A percentile compares a stretch with the other conserved stretches of the same genome.
These are phyloP conservation scores for Gandaritis pyraliata DNA, from an alignment of 2,888 invertebrate species.

Conservation along the genomic window DNA sequence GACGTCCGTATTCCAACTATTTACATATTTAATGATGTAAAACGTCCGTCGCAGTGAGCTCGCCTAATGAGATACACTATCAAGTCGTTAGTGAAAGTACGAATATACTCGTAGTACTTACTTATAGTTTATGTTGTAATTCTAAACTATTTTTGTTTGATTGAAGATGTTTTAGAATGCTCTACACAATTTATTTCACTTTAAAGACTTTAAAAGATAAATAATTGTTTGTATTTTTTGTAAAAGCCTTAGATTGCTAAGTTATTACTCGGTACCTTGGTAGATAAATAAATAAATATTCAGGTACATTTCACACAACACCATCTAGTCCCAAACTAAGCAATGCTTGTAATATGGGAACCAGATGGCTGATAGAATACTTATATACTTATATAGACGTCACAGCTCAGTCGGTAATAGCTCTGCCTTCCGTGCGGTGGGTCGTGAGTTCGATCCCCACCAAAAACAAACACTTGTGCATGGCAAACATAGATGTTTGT, in stretches of 20 bases:
- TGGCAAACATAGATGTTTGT: too few relatives aligned
- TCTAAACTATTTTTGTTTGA: slow-evolving; percentile 23
- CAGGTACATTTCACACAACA: too few relatives aligned
- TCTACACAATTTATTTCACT: slow-evolving; percentile 1
- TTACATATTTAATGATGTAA: slow-evolving; percentile 82
- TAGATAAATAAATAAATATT: too few relatives aligned
- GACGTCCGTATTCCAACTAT: slow-evolving; percentile 77
- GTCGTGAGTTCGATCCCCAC: too few relatives aligned
- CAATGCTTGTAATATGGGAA: too few relatives aligned
- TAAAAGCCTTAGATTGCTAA: not conserved
- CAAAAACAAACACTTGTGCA: too few relatives aligned
- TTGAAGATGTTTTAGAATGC: slow-evolving; percentile 2
- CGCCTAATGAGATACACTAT: slow-evolving; percentile 76
- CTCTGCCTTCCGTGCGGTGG: too few relatives aligned
- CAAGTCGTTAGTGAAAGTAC: slow-evolving; percentile 54
- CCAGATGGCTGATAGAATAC: too few relatives aligned
- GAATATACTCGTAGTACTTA: slow-evolving; percentile 13
- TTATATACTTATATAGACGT: too few relatives aligned
- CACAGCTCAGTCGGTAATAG: too few relatives aligned
- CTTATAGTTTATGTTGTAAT: slow-evolving; percentile 31
- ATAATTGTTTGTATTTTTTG: not conserved
- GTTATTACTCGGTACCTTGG: not conserved
- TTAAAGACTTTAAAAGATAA: not conserved
- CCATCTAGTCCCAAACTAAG: too few relatives aligned
- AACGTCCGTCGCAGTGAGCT: slow-evolving; percentile 65